Base-by-base conservation (phyloP, 2,888 invertebrate genomes). In the Arrhopalites spinosus region DNA sequence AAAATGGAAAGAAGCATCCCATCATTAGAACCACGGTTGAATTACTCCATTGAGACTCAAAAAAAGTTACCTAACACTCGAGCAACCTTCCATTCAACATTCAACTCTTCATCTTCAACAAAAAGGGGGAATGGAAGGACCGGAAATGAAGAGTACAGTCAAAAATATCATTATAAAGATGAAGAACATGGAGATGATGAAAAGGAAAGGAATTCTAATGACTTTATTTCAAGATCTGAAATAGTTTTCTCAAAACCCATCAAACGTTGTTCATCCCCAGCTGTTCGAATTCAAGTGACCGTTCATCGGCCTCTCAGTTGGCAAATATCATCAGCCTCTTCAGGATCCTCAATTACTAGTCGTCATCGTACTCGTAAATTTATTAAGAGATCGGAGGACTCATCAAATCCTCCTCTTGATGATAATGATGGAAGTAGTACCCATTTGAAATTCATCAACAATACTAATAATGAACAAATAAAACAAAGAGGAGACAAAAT, bases 271-370 rank as follows among this genome's bases (percentile, higher is more conserved):
- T 77, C 78, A 11, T 74, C 79, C 13, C 76, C 78, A 17, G 78
- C 78, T 15, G 76, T 79, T 17, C 74, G 79, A 17, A 78, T 79
- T 29, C 76, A 79, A 76, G 79, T 79, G 50, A 79, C 79, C 30
- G 77, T 79, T 68, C 79, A 79, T 73, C 72, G 76, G 29, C 79
- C 79, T 36, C 76, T 79, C 15, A 78, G 75, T 73, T 79, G 79
- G 79, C n/a, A n/a, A n/a, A n/a, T n/a, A n/a, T 76, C 78, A 68
- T 70, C 77, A 13, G 75, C 77, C 25, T 67, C 78, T n/a, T 73
- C 77, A 17, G 70, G 74, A 20, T 69, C 73, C 5, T 74, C 77
- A 7, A 70, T 66, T 13, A 47, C 74, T 13, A 53, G 29, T 8
- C 72, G 43, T 45, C 43, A 25, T 47, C 72, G n/a, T n/a, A n/a